phyloP scores from a whole-genome alignment of 1,140 invertebrate genomes.

The Odontomachus brunneus region DNA sequence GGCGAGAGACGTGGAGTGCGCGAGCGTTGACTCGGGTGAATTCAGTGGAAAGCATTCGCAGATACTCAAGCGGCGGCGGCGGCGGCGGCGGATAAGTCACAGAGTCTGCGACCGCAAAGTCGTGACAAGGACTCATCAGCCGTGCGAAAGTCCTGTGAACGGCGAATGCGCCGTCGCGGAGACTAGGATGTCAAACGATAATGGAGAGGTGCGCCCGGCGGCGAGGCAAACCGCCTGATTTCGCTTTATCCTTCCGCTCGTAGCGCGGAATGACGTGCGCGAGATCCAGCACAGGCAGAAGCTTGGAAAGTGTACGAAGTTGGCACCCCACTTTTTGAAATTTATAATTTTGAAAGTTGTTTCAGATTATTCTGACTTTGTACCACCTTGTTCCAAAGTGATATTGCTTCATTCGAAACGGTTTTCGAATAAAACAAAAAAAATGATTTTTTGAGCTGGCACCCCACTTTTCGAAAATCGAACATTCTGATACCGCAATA shows the following conservation, averaged over 20 bases:
- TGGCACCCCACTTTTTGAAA: too few relatives aligned
- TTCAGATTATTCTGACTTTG: too few relatives aligned
- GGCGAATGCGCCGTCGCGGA: constrained; percentile 54
- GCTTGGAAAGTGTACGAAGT: not conserved
- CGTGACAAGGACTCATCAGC: constrained; percentile 81
- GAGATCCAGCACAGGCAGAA: not conserved
- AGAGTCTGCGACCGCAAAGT: constrained; percentile 76
- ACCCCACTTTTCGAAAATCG: too few relatives aligned
- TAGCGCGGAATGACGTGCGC: constrained; percentile 10
- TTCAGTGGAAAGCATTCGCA: constrained; percentile 25
- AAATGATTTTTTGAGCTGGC: too few relatives aligned
- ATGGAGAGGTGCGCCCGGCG: constrained; percentile 42
- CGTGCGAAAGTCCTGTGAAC: constrained; percentile 79
- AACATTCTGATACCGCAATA: too few relatives aligned
- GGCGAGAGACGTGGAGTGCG: not conserved
- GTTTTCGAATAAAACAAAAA: too few relatives aligned
- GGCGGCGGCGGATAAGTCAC: constrained; percentile 62
- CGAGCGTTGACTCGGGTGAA: constrained; percentile 26
- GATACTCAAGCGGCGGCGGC: constrained; percentile 47
- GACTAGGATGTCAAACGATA: constrained; percentile 53
- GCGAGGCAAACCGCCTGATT: constrained; percentile 26
- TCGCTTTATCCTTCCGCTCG: constrained; percentile 29
- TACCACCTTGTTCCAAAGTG: too few relatives aligned
- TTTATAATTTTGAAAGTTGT: too few relatives aligned
- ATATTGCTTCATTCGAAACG: too few relatives aligned